Percentiles rank a stretch among this genome's conserved stretches.
Evolutionary conservation across 2,888 invertebrate genomes (phyloP).

Genomic region (Habrosyne pyritoides): DNA sequence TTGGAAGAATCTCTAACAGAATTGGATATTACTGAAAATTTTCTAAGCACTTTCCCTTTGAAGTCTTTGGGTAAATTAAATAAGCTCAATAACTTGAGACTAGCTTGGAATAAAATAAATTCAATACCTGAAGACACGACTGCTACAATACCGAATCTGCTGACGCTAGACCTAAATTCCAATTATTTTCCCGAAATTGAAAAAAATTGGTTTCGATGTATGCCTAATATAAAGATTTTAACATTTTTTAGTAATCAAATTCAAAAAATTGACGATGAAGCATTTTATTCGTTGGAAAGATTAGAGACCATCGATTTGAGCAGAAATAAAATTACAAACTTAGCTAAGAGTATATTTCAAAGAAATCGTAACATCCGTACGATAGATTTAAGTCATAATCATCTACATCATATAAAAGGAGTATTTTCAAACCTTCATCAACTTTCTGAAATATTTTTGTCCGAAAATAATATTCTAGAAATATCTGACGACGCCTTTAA

Average conservation of each 20-base stretch:
- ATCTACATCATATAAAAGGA: constrained; percentile 92
- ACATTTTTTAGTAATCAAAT: constrained; percentile 94
- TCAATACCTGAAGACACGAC: constrained; percentile 89
- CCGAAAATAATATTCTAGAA: constrained; percentile 94
- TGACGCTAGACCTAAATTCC: constrained; percentile 92
- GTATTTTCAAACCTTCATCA: constrained; percentile 92
- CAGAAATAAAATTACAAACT: constrained; percentile 91
- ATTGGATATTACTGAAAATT: constrained; percentile 94
- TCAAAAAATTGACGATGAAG: constrained; percentile 88
- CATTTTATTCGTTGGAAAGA: constrained; percentile 88
- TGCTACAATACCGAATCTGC: constrained; percentile 87
- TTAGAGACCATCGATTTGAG: constrained; percentile 94
- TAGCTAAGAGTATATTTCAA: constrained; percentile 90
- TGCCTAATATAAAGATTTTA: constrained; percentile 90
- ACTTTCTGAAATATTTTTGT: constrained; percentile 91
- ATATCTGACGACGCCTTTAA: constrained; percentile 91
- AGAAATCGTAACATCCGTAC: constrained; percentile 90
- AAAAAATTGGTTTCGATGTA: constrained; percentile 90
- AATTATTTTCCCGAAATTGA: constrained; percentile 91
- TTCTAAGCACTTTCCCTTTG: constrained; percentile 92
- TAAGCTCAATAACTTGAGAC: constrained; percentile 86
- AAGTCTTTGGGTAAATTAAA: constrained; percentile 89
- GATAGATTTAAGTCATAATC: constrained; percentile 94
- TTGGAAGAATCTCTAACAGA: constrained; percentile 90
- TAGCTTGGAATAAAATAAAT: constrained; percentile 93